Conservation (phyloP, 1,140 invertebrate genomes). For the Aradophagus sp. region DNA sequence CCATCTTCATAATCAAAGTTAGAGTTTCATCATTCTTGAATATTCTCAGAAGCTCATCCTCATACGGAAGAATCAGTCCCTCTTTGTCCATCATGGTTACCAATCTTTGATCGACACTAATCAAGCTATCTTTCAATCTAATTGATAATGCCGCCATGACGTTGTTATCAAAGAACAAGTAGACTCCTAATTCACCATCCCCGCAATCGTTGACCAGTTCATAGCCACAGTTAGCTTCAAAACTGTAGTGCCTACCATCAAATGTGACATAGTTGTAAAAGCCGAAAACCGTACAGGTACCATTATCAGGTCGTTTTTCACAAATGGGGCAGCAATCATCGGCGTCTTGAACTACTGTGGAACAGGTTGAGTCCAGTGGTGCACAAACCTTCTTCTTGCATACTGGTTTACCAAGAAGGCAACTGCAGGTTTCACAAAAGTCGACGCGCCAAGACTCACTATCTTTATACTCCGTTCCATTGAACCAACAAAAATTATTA, state of each 20-base stretch:
- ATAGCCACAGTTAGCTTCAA: slow-evolving; percentile 29
- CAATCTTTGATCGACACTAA: slow-evolving; percentile 8
- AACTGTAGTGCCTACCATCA: slow-evolving; percentile 18
- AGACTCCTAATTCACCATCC: slow-evolving; percentile 7
- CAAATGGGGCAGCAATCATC: slow-evolving; percentile 29
- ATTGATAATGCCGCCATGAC: not conserved
- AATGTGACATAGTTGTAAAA: slow-evolving; percentile 25
- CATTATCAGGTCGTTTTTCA: not conserved
- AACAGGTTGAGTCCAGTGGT: not conserved
- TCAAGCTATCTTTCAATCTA: not conserved
- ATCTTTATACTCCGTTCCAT: slow-evolving; percentile 1
- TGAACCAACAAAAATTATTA: too few relatives aligned
- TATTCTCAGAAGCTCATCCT: slow-evolving; percentile 1
- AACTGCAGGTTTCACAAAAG: slow-evolving; percentile 18
- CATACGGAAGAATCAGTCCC: slow-evolving; percentile 1
- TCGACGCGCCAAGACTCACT: slow-evolving; percentile 17
- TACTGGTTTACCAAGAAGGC: slow-evolving; percentile 5
- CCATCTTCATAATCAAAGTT: not conserved
- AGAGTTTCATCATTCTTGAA: not conserved
- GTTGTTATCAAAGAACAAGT: slow-evolving; percentile 7
- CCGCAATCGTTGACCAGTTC: slow-evolving; percentile 24
- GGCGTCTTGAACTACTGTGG: not conserved
- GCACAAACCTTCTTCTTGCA: slow-evolving; percentile 11
- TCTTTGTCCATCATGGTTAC: slow-evolving; percentile 8
- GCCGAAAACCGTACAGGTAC: slow-evolving; percentile 20